Conservation (phyloP, 2,797 vertebrate genomes). For the Channa striata region DNA sequence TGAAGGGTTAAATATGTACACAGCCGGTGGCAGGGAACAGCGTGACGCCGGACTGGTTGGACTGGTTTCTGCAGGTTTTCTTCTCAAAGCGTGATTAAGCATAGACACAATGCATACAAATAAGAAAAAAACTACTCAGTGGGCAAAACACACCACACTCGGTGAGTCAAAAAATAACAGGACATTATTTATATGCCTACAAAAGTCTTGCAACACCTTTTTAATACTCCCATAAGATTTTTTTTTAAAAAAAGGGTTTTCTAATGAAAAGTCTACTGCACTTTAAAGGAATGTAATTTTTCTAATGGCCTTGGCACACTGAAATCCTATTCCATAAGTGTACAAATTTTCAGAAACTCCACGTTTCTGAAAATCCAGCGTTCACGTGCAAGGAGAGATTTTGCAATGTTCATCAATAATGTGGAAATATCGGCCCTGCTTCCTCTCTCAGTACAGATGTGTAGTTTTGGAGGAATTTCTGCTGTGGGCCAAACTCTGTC, state of each 20-base stretch:
- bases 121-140: too few relatives aligned
- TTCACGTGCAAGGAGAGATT: background rate
- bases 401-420: conserved; percentile 14
- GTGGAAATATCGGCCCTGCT: conserved; percentile 26
- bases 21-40: conserved; percentile 24
- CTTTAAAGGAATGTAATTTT: background rate
- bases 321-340: background rate
- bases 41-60: conserved; percentile 49
- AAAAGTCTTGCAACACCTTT: background rate
- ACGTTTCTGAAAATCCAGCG: background rate
- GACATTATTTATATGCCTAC: too few relatives aligned
- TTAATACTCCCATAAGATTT: background rate
- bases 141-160: background rate
- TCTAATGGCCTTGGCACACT: background rate
- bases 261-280: background rate
- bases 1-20: conserved; percentile 11
- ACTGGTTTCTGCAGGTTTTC: conserved; percentile 46
- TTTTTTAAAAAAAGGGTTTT: too few relatives aligned
- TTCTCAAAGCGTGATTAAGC: background rate
- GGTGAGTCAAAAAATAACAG: too few relatives aligned
- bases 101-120: too few relatives aligned
- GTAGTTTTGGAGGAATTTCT: conserved; percentile 64
- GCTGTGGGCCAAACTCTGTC: conserved; percentile 39
- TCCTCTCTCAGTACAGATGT: conserved; percentile 32
- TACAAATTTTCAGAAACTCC: background rate